Evolutionary conservation across 2,113 vertebrate genomes (phyloP).

Genomic region (Gymnarchus niloticus): DNA sequence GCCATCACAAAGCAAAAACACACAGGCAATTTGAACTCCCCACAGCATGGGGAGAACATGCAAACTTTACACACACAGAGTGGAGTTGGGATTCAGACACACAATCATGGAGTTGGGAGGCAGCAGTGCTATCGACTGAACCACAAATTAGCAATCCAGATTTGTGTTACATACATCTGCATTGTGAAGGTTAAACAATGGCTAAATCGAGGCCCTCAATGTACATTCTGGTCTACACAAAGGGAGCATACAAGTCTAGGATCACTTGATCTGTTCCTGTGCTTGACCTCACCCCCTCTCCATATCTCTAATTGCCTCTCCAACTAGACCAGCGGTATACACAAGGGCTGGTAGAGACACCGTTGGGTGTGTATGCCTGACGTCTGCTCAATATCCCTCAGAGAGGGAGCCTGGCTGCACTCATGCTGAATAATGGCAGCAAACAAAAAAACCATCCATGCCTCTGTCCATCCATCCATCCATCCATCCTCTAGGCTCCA

Average conservation of each 20-base stretch:
- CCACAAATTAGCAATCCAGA: background rate
- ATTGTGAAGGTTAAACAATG: background rate
- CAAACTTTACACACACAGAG: no score
- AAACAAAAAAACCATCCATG: background rate
- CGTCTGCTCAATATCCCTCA: background rate
- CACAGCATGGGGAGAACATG: no score
- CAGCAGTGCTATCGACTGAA: no score
- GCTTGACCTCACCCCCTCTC: background rate
- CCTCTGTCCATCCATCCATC: no score
- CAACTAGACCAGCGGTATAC: background rate
- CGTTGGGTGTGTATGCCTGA: background rate
- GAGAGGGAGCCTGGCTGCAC: background rate
- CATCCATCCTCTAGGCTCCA: no score
- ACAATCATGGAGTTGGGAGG: no score
- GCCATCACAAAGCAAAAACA: no score
- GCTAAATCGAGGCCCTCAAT: background rate
- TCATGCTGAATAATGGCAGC: background rate
- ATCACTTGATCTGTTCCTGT: background rate
- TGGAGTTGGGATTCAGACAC: no score
- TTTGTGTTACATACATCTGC: background rate
- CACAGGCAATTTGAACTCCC: no score
- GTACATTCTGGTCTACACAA: background rate
- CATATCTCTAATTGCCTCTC: background rate
- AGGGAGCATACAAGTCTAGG: background rate
- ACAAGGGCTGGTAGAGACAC: background rate